Evolutionary conservation across 1,140 invertebrate genomes (phyloP), one percentile per base, ranked within the genome.

Genomic region (Centruroides sculpturatus): DNA sequence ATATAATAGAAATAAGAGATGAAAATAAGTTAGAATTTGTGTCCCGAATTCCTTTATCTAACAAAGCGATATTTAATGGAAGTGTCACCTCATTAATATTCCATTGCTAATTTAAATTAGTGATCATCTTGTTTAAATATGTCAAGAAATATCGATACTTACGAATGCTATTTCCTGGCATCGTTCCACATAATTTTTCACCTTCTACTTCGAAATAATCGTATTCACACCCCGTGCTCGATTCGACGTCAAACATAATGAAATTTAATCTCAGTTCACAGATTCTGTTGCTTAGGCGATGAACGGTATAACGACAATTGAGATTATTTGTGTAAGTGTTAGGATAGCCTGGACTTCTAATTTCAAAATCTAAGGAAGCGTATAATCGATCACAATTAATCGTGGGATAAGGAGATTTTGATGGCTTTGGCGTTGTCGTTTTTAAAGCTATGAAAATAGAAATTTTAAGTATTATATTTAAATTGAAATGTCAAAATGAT

Each of bases 201-300:
- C 69, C 69, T 47, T 69, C 69, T 52, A 70, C 64, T 12, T 64
- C 53, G 3, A 71, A 47, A 59, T 66, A 70, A 51, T 71, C 69
- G 56, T 68, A 68, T 36, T 62, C 60, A 57, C 69, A 71, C 7
- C 62, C 60, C 47, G 69, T 62, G 36, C 55, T 57, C 11, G 56
- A 59, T 58, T 70, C 69, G 0, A 69, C 52, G 49, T 71, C 65
- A 52, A 71, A 71, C 2, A 59, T 41, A 11, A 69, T 10, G 41
- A 71, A 70, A n/a, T 59, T 48, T 35, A 71, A 56, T 55, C 69
- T 66, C 7, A 71, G 35, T 3, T 60, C 62, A 47, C 69, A 71
- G 13, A 71, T 62, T 3, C 63, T 50, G 46, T 59, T 58, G 10
- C 50, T 55, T 5, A 55, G 51, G 49, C 62, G 51, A 3, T 59